These are phyloP conservation scores for Acromyrmex heyeri DNA, from an alignment of 1,140 invertebrate species.

Conservation along the genomic window DNA sequence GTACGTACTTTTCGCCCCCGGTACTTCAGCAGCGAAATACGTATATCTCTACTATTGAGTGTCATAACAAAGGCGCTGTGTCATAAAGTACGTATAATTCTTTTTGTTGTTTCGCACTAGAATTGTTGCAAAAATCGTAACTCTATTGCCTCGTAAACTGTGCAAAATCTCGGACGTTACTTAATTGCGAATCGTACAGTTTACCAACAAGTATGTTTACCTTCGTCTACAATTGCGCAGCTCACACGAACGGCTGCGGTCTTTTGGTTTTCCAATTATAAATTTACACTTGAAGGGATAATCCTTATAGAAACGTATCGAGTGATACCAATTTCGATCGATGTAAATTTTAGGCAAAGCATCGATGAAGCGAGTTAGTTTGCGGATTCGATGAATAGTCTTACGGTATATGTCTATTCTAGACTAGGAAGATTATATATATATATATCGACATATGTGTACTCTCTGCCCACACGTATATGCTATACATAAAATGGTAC, in stretches of 20 bases:
- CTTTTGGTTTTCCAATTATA: slow-evolving; percentile 39
- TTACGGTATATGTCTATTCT: background rate
- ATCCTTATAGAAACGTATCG: slow-evolving; percentile 49
- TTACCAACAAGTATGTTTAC: slow-evolving; percentile 37
- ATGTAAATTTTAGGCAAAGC: slow-evolving; percentile 48
- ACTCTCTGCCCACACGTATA: background rate
- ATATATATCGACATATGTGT: slow-evolving; percentile 6
- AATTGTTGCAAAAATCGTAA: background rate
- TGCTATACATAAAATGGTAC: background rate
- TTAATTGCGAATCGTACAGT: background rate
- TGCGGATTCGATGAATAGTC: slow-evolving; percentile 38
- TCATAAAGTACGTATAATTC: slow-evolving; percentile 37
- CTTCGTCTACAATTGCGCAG: slow-evolving; percentile 19
- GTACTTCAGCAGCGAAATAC: background rate
- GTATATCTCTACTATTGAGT: slow-evolving; percentile 24
- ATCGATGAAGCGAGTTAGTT: slow-evolving; percentile 38
- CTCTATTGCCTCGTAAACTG: background rate
- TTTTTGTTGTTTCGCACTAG: slow-evolving; percentile 9
- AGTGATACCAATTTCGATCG: slow-evolving; percentile 29
- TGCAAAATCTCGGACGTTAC: background rate
- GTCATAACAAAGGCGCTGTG: background rate
- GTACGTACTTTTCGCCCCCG: slow-evolving; percentile 76
- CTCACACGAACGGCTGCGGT: slow-evolving; percentile 19
- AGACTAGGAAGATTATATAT: slow-evolving; percentile 53
- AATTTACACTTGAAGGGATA: slow-evolving; percentile 48